A percentile compares a stretch with the other conserved stretches of the same genome.
These are phyloP conservation scores for Micronisus gabar DNA, from an alignment of 2,113 vertebrate genomes.

Conservation along the genomic window DNA sequence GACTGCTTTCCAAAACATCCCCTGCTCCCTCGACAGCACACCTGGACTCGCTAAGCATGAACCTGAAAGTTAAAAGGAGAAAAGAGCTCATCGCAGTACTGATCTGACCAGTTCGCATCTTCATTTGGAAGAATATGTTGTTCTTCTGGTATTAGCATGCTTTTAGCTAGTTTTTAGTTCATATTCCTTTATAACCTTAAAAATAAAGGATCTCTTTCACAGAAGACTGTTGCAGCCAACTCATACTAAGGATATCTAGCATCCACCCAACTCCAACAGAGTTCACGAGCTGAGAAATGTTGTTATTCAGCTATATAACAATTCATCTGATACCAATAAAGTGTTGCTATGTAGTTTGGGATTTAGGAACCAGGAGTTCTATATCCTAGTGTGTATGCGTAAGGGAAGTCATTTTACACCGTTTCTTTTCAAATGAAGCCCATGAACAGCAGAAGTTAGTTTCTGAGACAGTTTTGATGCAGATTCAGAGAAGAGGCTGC, in stretches of 20 bases:
- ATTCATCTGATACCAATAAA: neutral
- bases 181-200: neutral
- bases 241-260: neutral
- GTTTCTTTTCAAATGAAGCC: neutral
- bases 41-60: neutral
- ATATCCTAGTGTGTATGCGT: neutral
- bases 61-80: neutral
- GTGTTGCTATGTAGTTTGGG: neutral
- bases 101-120: neutral
- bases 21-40: neutral
- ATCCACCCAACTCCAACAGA: slow-evolving; percentile 19
- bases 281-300: neutral
- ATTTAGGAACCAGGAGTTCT: neutral
- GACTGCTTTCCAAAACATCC: neutral
- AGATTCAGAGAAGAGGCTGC: neutral
- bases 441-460: neutral
- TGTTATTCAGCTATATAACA: neutral
- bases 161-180: neutral
- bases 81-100: neutral
- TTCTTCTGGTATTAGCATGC: neutral
- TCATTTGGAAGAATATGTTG: neutral
- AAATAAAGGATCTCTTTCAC: slow-evolving; percentile 30
- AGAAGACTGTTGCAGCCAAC: neutral
- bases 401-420: neutral
- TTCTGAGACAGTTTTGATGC: neutral